phyloP scores from a whole-genome alignment of 1,140 invertebrate species.

The Heterodera carotae region DNA sequence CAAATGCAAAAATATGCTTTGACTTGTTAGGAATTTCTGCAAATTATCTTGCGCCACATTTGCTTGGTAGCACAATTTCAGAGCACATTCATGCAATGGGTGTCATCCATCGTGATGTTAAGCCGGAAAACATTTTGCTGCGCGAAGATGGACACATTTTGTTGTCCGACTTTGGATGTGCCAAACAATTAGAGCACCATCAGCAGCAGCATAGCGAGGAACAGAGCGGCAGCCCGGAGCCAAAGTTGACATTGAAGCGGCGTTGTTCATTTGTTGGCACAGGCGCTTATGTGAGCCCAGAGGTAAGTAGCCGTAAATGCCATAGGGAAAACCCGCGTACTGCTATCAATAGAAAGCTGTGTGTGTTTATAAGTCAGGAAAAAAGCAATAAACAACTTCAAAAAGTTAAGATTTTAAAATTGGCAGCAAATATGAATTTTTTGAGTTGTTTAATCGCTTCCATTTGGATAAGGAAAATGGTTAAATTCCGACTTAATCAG shows the following conservation, averaged over 20 bases:
- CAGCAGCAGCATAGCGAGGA: neutral
- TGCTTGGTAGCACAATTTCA: constrained; percentile 26
- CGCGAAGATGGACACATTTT: constrained; percentile 48
- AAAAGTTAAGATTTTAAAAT: too few relatives aligned
- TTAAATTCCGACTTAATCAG: too few relatives aligned
- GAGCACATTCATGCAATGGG: constrained; percentile 44
- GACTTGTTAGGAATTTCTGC: too few relatives aligned
- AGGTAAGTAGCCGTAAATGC: constrained; percentile 81
- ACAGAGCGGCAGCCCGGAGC: neutral
- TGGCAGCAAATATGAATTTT: too few relatives aligned
- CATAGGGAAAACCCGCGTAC: too few relatives aligned
- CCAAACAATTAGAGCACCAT: constrained; percentile 10
- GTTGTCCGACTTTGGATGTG: constrained; percentile 52
- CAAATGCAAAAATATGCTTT: too few relatives aligned
- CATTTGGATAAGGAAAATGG: neutral
- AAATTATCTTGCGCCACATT: too few relatives aligned
- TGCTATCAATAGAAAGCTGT: too few relatives aligned
- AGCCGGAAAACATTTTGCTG: constrained; percentile 50
- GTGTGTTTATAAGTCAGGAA: too few relatives aligned
- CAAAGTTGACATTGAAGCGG: constrained; percentile 33
- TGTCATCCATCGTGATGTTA: constrained; percentile 49
- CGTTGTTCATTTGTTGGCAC: constrained; percentile 91
- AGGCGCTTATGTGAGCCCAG: constrained; percentile 95
- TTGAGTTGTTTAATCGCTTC: too few relatives aligned
- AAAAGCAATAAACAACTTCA: too few relatives aligned